phyloP scores from a whole-genome alignment of 1,140 invertebrate species.

The Cephus cinctus region DNA sequence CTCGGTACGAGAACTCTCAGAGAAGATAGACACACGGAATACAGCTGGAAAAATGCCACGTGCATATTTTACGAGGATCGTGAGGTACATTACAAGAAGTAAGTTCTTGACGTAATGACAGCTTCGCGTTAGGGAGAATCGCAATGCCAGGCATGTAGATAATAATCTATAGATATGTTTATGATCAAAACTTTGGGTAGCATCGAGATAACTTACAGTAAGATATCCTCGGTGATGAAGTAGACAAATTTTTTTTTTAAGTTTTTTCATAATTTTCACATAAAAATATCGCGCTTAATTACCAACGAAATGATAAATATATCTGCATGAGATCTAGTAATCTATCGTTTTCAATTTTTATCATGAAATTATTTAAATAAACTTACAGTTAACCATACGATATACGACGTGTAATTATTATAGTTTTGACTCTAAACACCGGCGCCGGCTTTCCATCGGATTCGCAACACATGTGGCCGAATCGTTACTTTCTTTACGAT shows the following conservation, averaged over 20 bases:
- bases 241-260: too few species aligned
- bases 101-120: too few species aligned
- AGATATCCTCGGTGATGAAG: not conserved
- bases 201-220: not conserved
- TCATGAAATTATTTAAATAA: not conserved
- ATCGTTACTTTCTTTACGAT: constrained; percentile 35
- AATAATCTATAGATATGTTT: not conserved
- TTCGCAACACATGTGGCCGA: constrained; percentile 26
- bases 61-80: too few species aligned
- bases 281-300: not conserved
- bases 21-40: too few species aligned
- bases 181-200: not conserved
- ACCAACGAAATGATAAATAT: too few species aligned
- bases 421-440: constrained; percentile 14
- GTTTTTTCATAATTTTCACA: not conserved
- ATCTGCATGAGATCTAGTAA: not conserved
- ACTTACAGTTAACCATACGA: constrained; percentile 1
- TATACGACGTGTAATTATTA: not conserved
- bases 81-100: not conserved
- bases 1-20: too few species aligned
- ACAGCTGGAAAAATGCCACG: too few species aligned
- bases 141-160: too few species aligned
- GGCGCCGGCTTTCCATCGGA: too few species aligned
- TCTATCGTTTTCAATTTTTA: not conserved
- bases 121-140: too few species aligned